Conservation (phyloP, 2,113 vertebrate species). For the Lepidothrix coronata region DNA sequence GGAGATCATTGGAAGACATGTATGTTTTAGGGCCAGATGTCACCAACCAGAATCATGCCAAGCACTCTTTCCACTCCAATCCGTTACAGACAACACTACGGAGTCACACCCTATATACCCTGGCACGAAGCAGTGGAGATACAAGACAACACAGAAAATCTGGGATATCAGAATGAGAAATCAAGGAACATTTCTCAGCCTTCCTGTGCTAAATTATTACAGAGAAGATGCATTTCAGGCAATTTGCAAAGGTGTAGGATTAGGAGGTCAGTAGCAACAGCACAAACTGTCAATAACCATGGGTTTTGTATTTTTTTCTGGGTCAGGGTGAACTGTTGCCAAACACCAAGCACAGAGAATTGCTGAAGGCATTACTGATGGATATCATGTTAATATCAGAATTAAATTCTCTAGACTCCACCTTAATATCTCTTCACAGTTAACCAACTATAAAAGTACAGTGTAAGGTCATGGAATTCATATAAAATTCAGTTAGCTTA, state of each 20-base stretch:
- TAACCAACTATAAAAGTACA: constrained; percentile 12
- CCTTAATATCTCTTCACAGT: not conserved
- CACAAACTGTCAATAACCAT: not conserved
- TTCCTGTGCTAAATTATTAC: not conserved
- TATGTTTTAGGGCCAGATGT: not conserved
- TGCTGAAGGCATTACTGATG: not conserved
- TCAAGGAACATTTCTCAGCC: not conserved
- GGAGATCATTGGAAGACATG: accelerated
- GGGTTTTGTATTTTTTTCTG: not conserved
- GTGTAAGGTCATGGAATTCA: constrained; percentile 2
- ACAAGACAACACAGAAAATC: not conserved
- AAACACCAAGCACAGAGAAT: not conserved
- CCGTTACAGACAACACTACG: accelerated
- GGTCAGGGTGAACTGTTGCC: not conserved
- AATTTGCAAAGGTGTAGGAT: not conserved
- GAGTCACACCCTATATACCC: not conserved
- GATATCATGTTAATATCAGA: not conserved
- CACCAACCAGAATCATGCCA: not conserved
- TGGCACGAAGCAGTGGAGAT: not conserved
- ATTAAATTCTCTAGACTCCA: constrained; percentile 12
- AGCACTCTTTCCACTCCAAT: not conserved
- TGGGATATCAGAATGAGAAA: not conserved
- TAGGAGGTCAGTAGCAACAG: not conserved
- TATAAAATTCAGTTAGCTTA: constrained; percentile 13
- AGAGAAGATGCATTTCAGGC: not conserved